Evolutionary conservation across 2,113 vertebrate species (phyloP), one percentile per base, ranked within the genome.

Genomic region (Aegotheles bennettii): DNA sequence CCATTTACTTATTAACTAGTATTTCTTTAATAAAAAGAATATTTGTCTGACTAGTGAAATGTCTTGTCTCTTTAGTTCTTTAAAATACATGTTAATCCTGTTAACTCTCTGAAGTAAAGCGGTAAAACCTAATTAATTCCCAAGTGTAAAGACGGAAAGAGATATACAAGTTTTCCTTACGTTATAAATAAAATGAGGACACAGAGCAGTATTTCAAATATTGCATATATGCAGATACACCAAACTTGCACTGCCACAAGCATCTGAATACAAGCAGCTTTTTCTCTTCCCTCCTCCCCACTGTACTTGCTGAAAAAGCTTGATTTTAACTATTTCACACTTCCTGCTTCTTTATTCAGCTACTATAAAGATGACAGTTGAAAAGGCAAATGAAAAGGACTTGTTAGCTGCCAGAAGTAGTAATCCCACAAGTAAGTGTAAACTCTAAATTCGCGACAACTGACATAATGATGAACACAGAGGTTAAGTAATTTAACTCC

Each of bases 261-360:
- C 10, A 78, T 26, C 31, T 40, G 31, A 61, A 19, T 3, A 53
- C 16, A 65, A 69, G 19, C 12, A 64, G 10, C 9, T 76, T 86
- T 56, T 70, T 42, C 51, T 50, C 35, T 63, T 26, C 29, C 6
- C 5, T 4, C 4, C 4, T 19, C 15, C 13, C 4, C 2, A 0
- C 4, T 20, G 16, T 6, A 50, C 6, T 16, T 54, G 14, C 26
- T 18, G 13, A 84, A 45, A 17, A 35, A 36, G 23, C 14, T 56
- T 4, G 0, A 5, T 74, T 86, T 83, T 31, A 84, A 83, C 21
- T 61, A 38, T n/a, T 73, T 73, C 29, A 50, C 17, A 33, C 19
- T 33, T 79, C 3, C 6, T 57, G 7, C 14, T 48, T 36, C 81
- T 90, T 81, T 50, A 40, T 86, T 73, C 25, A 48, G 23, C 18